phyloP scores from a whole-genome alignment of 1,140 invertebrate genomes.

The Drosophila pectinifera region DNA sequence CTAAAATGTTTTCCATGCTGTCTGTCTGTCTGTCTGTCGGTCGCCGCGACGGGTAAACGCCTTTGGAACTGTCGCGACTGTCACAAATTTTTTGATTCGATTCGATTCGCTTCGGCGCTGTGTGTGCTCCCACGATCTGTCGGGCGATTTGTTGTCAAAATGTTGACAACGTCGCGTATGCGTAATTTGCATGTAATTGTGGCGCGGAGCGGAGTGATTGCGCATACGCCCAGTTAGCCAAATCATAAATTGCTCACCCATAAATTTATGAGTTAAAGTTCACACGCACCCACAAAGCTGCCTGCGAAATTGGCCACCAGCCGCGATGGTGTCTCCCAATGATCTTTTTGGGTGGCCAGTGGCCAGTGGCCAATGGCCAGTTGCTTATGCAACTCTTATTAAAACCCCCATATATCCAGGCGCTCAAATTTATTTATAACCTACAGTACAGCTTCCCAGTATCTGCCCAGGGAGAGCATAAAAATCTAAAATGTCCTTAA shows the following conservation, averaged over 20 bases:
- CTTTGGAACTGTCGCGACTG: constrained; percentile 51
- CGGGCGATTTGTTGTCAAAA: constrained; percentile 60
- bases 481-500: no score
- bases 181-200: constrained; percentile 69
- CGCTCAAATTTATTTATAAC: constrained; percentile 33
- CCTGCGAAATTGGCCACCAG: constrained; percentile 63
- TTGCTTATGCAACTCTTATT: constrained; percentile 73
- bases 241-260: constrained; percentile 68
- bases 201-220: constrained; percentile 47
- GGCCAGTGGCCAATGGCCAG: constrained; percentile 55
- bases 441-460: background rate
- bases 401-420: constrained; percentile 62
- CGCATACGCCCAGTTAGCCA: constrained; percentile 61
- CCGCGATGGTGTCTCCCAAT: constrained; percentile 27
- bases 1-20: constrained; percentile 78
- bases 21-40: constrained; percentile 46
- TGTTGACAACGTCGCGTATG: constrained; percentile 66
- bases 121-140: constrained; percentile 74
- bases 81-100: constrained; percentile 48
- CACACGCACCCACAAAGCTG: constrained; percentile 66
- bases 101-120: constrained; percentile 19
- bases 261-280: constrained; percentile 77
- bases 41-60: constrained; percentile 52
- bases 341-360: constrained; percentile 59
- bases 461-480: no score